Evolutionary conservation across 2,888 invertebrate species (phyloP).

Genomic region (Napeogenes inachia): DNA sequence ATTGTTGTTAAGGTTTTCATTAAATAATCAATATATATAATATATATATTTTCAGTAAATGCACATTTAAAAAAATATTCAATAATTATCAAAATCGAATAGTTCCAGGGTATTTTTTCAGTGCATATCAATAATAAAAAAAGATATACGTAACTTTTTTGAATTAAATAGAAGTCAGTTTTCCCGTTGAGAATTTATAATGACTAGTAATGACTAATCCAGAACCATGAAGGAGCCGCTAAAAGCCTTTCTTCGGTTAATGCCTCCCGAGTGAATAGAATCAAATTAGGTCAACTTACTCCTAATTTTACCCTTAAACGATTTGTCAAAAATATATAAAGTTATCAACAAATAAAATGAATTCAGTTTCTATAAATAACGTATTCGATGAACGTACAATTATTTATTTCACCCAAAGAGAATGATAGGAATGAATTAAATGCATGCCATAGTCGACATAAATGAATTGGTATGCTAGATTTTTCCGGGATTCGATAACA

Average conservation of each 20-base stretch:
- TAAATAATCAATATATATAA: no score
- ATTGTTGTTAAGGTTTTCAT: no score
- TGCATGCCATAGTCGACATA: neutral
- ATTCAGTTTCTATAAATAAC: neutral
- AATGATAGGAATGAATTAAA: neutral
- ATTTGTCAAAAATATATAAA: no score
- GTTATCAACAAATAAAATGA: no score
- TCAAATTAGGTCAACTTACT: conserved; percentile 30
- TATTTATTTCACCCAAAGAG: no score
- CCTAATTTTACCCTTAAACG: conserved; percentile 11
- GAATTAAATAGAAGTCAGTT: conserved; percentile 23
- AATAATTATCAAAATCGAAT: no score
- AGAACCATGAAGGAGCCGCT: conserved; percentile 23
- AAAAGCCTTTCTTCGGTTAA: conserved; percentile 33
- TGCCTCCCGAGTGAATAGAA: conserved; percentile 27
- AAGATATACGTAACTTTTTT: neutral
- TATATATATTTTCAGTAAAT: no score
- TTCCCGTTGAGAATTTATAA: conserved; percentile 24
- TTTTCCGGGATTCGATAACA: neutral
- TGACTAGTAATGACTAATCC: conserved; percentile 26
- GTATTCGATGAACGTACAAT: neutral
- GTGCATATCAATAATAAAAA: no score
- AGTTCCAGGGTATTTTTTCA: no score
- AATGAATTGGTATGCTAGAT: neutral
- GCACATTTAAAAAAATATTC: no score